Evolutionary conservation across 2,888 invertebrate species (phyloP), one percentile per base, ranked within the genome.

Genomic region (Athrips mouffetella): DNA sequence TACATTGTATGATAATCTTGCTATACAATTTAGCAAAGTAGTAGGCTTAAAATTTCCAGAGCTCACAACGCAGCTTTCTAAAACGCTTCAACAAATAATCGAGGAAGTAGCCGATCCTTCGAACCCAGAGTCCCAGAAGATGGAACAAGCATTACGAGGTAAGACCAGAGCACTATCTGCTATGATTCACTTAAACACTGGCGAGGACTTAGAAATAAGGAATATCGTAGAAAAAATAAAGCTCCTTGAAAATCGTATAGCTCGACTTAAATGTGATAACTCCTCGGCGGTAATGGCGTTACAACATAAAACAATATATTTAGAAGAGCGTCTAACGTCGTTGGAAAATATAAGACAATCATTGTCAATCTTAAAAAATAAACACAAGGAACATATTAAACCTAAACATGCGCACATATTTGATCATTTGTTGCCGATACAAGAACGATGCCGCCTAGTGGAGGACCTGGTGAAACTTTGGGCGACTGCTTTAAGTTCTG

Each of bases 281-380:
- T 57, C 68, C 20, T 54, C 61, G 2, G 59, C 60, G 2, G 37
- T 62, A 7, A 50, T 63, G 50, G 69, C 63, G 3, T 52, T 72
- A 7, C 58, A 67, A 39, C 67, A 69, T 42, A 74, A 70, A 57
- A 57, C 59, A 3, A 23, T 63, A n/a, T 70, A 62, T 56, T 62
- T 73, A 51, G 60, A 67, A 55, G 68, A 73, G 37, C 57, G 65
- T 40, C 46, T 73, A 29, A 47, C 53, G 35, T 66, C 67, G 0
- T 54, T 73, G 23, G 58, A 68, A 54, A 60, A 72, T 46, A 45
- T 71, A 21, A 67, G 63, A 55, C 21, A 29, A 18, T 55, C 69
- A 4, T 50, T 67, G 16, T 49, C 50, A 2, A 50, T 30, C 16
- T 60, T 71, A 4, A 58, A 40, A 54, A 30, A 51, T 15, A 52